A percentile compares a stretch with the other conserved stretches of the same genome.
phyloP scores from a whole-genome alignment of 2,888 invertebrate genomes.

The Heterodera filipjevi region DNA sequence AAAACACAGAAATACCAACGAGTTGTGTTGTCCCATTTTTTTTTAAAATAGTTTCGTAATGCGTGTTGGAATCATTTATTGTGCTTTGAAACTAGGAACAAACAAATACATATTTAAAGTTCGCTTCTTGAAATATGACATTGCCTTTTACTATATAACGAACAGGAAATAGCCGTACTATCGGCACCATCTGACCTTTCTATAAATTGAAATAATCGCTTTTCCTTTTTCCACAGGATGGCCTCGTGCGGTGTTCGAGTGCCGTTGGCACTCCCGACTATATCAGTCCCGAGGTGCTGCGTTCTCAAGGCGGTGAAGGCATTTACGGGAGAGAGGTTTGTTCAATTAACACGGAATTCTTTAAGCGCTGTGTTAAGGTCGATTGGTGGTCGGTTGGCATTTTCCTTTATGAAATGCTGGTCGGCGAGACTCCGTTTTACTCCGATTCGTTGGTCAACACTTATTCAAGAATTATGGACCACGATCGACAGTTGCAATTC shows the following conservation, averaged over 20 bases:
- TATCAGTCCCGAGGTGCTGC: slow-evolving; percentile 96
- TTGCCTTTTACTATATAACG: too few relatives aligned
- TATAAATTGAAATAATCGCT: too few relatives aligned
- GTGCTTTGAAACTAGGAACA: too few relatives aligned
- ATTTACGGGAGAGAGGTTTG: slow-evolving; percentile 84
- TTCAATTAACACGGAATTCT: slow-evolving; percentile 64
- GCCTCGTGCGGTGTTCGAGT: slow-evolving; percentile 90
- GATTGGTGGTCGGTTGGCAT: slow-evolving; percentile 86
- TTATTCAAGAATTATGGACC: slow-evolving; percentile 98
- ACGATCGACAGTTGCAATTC: slow-evolving; percentile 90
- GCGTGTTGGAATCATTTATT: too few relatives aligned
- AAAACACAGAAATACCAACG: too few relatives aligned
- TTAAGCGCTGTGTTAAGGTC: slow-evolving; percentile 66
- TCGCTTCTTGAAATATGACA: too few relatives aligned
- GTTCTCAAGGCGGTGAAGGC: slow-evolving; percentile 91
- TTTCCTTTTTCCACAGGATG: slow-evolving; percentile 72
- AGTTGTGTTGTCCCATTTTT: too few relatives aligned
- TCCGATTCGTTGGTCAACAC: slow-evolving; percentile 97
- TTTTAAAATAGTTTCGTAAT: too few relatives aligned
- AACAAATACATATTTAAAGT: too few relatives aligned
- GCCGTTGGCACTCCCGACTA: slow-evolving; percentile 99
- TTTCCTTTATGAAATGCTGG: slow-evolving; percentile 96
- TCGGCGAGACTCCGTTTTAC: slow-evolving; percentile 94
- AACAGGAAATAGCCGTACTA: too few relatives aligned
- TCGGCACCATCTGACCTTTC: too few relatives aligned